Conservation (phyloP, 2,888 invertebrate species). For the Tinea pellionella region DNA sequence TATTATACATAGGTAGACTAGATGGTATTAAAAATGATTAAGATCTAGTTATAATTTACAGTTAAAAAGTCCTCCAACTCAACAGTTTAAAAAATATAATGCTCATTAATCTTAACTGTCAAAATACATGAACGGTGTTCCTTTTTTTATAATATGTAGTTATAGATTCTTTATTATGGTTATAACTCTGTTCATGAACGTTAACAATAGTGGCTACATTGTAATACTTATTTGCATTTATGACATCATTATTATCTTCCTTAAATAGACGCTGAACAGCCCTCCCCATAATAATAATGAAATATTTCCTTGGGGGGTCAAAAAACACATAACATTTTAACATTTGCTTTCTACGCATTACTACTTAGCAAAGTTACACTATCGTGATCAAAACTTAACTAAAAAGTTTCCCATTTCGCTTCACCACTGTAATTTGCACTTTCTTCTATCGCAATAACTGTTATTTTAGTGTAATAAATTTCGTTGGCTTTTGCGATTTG, state of each 20-base stretch:
- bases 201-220: not conserved
- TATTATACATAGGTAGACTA: too few species aligned
- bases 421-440: conserved; percentile 34
- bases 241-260: conserved; percentile 2
- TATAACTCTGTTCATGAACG: not conserved
- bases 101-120: not conserved
- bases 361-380: conserved; percentile 31
- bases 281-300: conserved; percentile 39
- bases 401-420: conserved; percentile 15
- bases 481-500: conserved; percentile 27
- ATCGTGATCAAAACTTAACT: conserved; percentile 42
- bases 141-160: not conserved
- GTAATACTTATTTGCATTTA: conserved; percentile 5
- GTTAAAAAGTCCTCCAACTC: not conserved
- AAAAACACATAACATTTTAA: conserved; percentile 58
- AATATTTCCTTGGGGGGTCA: conserved; percentile 38
- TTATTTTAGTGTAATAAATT: conserved; percentile 32
- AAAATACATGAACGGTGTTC: not conserved
- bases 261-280: conserved; percentile 17
- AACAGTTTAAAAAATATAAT: not conserved
- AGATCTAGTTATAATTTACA: not conserved
- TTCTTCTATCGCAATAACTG: conserved; percentile 34
- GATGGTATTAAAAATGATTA: not conserved
- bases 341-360: conserved; percentile 50
- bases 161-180: not conserved